A percentile compares a stretch with the other conserved stretches of the same genome.
Evolutionary conservation across 1,140 invertebrate species (phyloP).

Genomic region (Ruditapes philippinarum): DNA sequence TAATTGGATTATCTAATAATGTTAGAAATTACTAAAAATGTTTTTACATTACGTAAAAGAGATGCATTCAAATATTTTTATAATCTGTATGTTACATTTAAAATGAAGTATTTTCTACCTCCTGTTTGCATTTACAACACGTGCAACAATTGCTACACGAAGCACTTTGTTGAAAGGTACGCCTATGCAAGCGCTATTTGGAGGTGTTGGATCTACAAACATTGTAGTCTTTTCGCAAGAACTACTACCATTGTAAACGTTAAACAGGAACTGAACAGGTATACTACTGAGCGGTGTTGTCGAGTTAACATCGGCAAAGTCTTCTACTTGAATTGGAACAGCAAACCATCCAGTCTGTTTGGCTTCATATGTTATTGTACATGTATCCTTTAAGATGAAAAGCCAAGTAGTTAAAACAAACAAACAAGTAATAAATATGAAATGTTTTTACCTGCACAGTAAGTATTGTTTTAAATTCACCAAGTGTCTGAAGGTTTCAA

Average conservation of each 20-base stretch:
- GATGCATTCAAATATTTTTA: no score
- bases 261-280: constrained; percentile 55
- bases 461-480: no score
- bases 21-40: no score
- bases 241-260: background rate
- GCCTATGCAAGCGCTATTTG: background rate
- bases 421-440: no score
- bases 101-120: background rate
- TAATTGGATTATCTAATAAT: no score
- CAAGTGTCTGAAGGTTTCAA: no score
- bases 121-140: background rate
- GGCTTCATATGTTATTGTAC: constrained; percentile 18
- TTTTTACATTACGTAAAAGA: no score
- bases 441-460: no score
- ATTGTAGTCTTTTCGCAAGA: background rate
- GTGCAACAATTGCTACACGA: background rate
- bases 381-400: no score
- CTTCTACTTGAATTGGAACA: constrained; percentile 64
- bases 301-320: background rate
- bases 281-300: constrained; percentile 57
- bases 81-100: no score
- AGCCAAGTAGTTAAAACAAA: no score
- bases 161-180: background rate
- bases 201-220: constrained; percentile 5
- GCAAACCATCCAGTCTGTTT: constrained; percentile 50